Percentiles rank a stretch among this genome's conserved stretches.
phyloP scores from a whole-genome alignment of 2,797 vertebrate genomes.

The Avahi laniger region DNA sequence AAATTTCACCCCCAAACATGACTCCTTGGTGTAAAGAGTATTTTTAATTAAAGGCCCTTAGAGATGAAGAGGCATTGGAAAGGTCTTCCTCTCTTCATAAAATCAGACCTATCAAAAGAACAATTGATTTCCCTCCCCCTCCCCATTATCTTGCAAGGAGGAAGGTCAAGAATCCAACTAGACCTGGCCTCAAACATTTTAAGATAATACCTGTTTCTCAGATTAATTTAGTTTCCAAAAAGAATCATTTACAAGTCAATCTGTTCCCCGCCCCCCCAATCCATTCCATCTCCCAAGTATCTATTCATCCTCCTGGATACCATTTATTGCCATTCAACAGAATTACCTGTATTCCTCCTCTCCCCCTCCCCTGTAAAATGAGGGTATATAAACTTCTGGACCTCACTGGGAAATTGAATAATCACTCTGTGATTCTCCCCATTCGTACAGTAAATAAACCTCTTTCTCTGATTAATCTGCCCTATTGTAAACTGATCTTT shows the following conservation, averaged over 20 bases:
- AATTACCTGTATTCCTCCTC: neutral
- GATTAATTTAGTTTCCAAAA: neutral
- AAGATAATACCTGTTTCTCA: neutral
- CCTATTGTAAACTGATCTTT: neutral
- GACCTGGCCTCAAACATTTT: neutral
- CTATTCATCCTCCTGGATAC: neutral
- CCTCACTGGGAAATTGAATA: neutral
- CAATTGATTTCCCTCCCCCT: neutral
- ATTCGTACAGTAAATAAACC: neutral
- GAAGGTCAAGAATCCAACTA: neutral
- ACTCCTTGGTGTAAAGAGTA: neutral
- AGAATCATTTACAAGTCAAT: neutral
- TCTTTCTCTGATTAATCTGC: neutral
- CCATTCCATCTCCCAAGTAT: neutral
- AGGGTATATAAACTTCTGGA: neutral
- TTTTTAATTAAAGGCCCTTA: neutral
- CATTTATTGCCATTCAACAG: neutral
- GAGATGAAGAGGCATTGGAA: neutral
- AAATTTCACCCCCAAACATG: neutral
- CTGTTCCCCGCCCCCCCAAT: neutral
- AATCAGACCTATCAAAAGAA: neutral
- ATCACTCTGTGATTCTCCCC: neutral
- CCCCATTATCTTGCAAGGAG: neutral
- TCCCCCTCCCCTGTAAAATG: neutral
- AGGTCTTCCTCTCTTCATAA: neutral